Evolutionary conservation across 2,113 vertebrate species (phyloP).

Genomic region (Neoarius graeffei): DNA sequence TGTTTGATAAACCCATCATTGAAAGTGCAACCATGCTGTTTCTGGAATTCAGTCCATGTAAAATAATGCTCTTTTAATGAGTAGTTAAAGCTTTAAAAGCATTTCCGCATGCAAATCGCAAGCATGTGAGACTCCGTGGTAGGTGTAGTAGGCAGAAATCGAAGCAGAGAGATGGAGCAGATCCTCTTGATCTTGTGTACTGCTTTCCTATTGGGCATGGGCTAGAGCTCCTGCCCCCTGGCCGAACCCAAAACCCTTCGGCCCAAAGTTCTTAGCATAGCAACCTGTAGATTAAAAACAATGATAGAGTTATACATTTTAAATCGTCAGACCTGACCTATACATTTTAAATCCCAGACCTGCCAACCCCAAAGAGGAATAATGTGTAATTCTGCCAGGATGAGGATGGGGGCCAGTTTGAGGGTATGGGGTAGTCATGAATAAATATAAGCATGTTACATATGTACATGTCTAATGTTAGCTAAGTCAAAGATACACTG

Average conservation of each 20-base stretch:
- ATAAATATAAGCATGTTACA: neutral
- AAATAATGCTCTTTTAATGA: conserved; percentile 8
- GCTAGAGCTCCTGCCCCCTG: conserved; percentile 91
- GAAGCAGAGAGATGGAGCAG: neutral
- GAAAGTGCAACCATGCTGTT: conserved; percentile 8
- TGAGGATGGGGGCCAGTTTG: neutral
- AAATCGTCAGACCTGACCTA: neutral
- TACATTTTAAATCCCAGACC: neutral
- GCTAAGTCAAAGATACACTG: neutral
- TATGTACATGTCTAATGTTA: neutral
- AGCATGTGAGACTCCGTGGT: neutral
- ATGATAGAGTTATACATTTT: conserved; percentile 6
- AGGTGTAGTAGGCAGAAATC: conserved; percentile 8
- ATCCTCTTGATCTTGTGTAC: neutral
- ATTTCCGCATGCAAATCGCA: conserved; percentile 20
- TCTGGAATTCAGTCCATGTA: conserved; percentile 16
- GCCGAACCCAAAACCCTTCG: conserved; percentile 95
- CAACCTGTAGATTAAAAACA: conserved; percentile 76
- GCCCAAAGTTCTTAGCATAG: conserved; percentile 95
- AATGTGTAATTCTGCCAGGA: neutral
- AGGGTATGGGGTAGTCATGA: neutral
- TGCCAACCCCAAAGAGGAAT: neutral
- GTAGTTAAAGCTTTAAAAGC: neutral
- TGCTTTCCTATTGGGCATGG: conserved; percentile 80
- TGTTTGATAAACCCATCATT: neutral